Evolutionary conservation across 2,113 vertebrate species (phyloP), one percentile per base, ranked within the genome.

Genomic region (Sylvietta virens): DNA sequence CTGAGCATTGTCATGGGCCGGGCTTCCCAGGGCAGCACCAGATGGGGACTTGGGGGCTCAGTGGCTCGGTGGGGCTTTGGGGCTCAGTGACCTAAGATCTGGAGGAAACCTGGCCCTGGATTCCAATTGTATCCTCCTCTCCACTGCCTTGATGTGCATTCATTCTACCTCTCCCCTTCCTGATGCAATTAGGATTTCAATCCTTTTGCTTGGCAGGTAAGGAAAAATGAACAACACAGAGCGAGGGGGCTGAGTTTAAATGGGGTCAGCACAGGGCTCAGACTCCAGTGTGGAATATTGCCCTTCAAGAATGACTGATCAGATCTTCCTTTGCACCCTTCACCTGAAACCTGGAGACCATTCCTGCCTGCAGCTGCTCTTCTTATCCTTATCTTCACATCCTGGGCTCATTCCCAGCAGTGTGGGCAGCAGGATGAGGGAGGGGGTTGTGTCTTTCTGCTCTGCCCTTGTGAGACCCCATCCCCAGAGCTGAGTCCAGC

Each of bases 111-210:
- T 16, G 7, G 23, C 26, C 24, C 69, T 53, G 56, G 40, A 2
- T 42, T 47, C 51, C n/a, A n/a, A 1, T 0, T 28, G 19, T 33
- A 57, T 21, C 60, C 42, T 77, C 24, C n/a, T 31, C 47, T 56
- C 26, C 15, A 16, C 21, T 15, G 9, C 7, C 30, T 1, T 0
- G 17, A 9, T 7, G 3, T 3, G 10, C 35, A n/a, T 13, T 65
- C 4, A 0, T 48, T 44, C 81, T 10, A 13, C 78, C 31, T 66
- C 51, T n/a, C 22, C 57, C 27, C 16, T 8, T 54, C 54, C 37
- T 0, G 1, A 3, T 5, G 27, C 30, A 35, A 28, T 28, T 1
- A 10, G 39, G 31, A 37, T 35, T 44, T 44, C 23, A 26, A 4
- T 12, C 40, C 48, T 64, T 54, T 90, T 42, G 30, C 13, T 23